Base-by-base conservation (phyloP, 2,113 vertebrate genomes). In the Callopanchax toddi region DNA sequence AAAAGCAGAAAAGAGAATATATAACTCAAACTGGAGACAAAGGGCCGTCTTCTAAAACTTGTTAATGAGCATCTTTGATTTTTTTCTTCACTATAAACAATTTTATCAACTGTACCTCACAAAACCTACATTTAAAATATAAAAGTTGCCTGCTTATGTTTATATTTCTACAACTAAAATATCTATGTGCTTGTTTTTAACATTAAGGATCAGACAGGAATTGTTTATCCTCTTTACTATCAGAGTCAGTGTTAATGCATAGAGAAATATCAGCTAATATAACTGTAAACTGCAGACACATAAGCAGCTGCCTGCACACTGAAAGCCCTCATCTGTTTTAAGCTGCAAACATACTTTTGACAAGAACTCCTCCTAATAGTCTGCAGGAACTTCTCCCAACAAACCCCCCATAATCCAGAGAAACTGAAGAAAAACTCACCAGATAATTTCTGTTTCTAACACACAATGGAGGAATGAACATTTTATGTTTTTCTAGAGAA, bases 321-420 rank as follows among this genome's bases (percentile, higher is more conserved):
- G 3, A 15, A 42, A 51, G 29, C 11, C 20, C 15, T 73, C 70
- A 39, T 60, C 49, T 25, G 26, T 74, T 51, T 54, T 51, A 73
- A 81, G 57, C 48, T 67, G 57, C 16, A 46, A 50, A 53, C 60
- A 48, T 13, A 55, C 22, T 60, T 74, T 67, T 63, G 57, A n/a
- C n/a, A n/a, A n/a, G 46, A 67, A 60, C 59, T 54, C 67, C 52
- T 53, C 81, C 64, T 45, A 67, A 75, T 72, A 60, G 50, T 50
- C 57, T 37, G n/a, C 61, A 18, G 59, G 69, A 74, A 59, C 48
- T 56, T 57, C 44, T 55, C 62, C 56, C 67, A 59, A 37, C 64
- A 81, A 83, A 23, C 71, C 82, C 42, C 55, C 59, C 71, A 71
- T 81, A 81, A 85, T 81, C 82, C 75, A 42, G 75, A 37, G 67